Conservation (phyloP, 2,113 vertebrate genomes). For the Lasiurus cinereus region DNA sequence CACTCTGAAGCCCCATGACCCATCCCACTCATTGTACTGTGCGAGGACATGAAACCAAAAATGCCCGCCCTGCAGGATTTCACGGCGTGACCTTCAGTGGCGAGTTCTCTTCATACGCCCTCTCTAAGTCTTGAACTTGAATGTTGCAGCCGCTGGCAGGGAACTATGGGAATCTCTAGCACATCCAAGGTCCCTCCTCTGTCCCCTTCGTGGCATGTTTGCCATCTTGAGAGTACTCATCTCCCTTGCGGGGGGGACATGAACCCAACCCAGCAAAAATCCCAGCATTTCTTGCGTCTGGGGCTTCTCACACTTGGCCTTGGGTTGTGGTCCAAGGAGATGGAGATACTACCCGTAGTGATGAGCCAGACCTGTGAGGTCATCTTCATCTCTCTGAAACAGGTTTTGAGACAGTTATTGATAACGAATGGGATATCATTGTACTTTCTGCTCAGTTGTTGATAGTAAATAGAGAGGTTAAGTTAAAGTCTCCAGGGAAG, state of each 20-base stretch:
- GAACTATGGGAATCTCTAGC: background rate
- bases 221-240: background rate
- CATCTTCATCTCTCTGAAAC: background rate
- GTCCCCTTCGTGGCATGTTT: background rate
- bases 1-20: background rate
- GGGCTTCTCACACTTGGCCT: too few species aligned
- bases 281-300: background rate
- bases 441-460: too few species aligned
- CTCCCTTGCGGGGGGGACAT: background rate
- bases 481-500: background rate
- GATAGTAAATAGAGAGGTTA: background rate
- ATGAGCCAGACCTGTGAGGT: too few species aligned
- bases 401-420: background rate
- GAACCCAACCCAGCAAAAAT: background rate
- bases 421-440: background rate
- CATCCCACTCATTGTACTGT: slow-evolving; percentile 9
- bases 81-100: background rate
- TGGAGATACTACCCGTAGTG: rapidly evolving
- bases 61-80: background rate
- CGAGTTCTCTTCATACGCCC: too few species aligned
- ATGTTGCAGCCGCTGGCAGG: background rate
- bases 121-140: background rate
- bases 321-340: too few species aligned
- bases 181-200: rapidly evolving
- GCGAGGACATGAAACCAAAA: background rate